These are phyloP conservation scores for Eupithecia abbreviata DNA, from an alignment of 2,888 invertebrate species.

Conservation along the genomic window DNA sequence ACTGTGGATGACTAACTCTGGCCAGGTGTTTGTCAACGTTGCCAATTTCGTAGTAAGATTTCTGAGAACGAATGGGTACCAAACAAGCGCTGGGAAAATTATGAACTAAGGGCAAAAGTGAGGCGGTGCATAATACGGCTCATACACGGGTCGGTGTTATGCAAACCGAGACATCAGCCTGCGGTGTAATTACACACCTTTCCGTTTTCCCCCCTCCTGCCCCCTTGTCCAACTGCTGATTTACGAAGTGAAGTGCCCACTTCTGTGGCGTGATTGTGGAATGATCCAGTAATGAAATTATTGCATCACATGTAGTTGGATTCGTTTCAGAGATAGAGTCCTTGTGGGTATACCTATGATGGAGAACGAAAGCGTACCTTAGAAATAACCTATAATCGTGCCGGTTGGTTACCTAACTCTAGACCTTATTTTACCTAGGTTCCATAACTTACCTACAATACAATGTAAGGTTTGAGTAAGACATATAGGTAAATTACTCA, in stretches of 20 bases:
- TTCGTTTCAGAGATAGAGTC: background rate
- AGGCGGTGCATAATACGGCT: conserved; percentile 39
- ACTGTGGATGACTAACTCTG: conserved; percentile 48
- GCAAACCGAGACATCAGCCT: conserved; percentile 63
- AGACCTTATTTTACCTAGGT: background rate
- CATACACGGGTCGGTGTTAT: conserved; percentile 59
- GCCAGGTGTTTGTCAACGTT: conserved; percentile 55
- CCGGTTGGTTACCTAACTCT: background rate
- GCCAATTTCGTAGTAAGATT: conserved; percentile 56
- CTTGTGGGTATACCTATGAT: background rate
- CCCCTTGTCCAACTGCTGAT: conserved; percentile 40
- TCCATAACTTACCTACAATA: background rate
- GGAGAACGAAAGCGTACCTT: background rate
- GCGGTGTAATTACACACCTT: conserved; percentile 71
- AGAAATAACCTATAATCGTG: background rate
- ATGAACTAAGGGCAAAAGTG: conserved; percentile 54
- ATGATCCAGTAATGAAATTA: conserved; percentile 16
- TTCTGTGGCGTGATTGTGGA: conserved; percentile 46
- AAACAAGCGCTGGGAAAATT: conserved; percentile 25
- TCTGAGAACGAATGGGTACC: conserved; percentile 53
- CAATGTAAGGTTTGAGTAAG: too few species aligned
- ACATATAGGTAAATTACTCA: too few species aligned
- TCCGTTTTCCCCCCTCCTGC: conserved; percentile 46
- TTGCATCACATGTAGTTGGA: conserved; percentile 4
- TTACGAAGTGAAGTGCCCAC: conserved; percentile 30